Base-by-base conservation (phyloP, 2,113 vertebrate genomes). In the Vicugna pacos region DNA sequence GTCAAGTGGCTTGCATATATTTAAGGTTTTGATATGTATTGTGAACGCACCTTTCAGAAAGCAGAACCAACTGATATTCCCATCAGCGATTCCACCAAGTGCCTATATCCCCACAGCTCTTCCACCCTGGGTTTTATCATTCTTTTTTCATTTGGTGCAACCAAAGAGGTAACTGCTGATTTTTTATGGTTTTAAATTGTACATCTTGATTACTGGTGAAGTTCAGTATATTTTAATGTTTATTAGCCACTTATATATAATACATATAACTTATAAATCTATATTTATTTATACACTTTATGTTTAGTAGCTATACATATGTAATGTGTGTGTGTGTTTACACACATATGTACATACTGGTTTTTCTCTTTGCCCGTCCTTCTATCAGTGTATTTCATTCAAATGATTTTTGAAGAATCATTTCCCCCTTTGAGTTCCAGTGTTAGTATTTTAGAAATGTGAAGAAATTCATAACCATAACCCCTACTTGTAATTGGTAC, bases 311-410 rank as follows among this genome's bases (percentile, higher is more conserved):
- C 19, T 28, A 60, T 52, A 42, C 75, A 38, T 73, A 65, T 28
- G 26, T 24, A 79, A 19, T 32, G 6, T 13, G 3, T 91, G 14
- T 93, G 14, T 56, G 84, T 79, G 13, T 6, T 1, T 17, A 52
- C 16, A 22, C 3, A 10, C 8, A 93, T 6, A 19, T 79, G 3
- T 20, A 77, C 13, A 50, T 38, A 70, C 8, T 64, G 26, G 15
- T 38, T 97, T 93, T 89, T 32, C 88, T 42, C 15, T 83, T 95
- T 79, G 46, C 17, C 19, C 5, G 56, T 48, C 65, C 94, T 95
- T 85, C 52, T 76, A 72, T 56, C 93, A 32, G 24, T 65, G 42
- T 82, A 58, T 76, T 96, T 77, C n/a, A 91, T 38, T 92, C 22
- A 69, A 95, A 86, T 79, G 7, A 19, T 83, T 82, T 83, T 67